Evolutionary conservation across 2,113 vertebrate species (phyloP).

Genomic region (Delphinapterus leucas): DNA sequence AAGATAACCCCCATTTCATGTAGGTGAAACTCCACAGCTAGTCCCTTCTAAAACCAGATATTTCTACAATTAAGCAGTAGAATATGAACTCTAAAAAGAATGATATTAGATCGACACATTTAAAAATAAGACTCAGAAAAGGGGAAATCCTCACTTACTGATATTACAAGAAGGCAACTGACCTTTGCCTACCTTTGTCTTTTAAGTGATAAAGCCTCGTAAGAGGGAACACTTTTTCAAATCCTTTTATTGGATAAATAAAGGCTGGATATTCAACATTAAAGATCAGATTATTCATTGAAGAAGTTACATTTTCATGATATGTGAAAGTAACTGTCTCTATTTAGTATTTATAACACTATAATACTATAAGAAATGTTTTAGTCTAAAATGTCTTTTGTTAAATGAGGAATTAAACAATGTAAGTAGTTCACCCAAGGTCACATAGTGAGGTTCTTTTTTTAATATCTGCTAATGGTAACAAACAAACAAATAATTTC

Average conservation of each 20-base stretch:
- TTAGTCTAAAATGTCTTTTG: neutral
- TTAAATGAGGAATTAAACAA: neutral
- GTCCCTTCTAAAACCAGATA: neutral
- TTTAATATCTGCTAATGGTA: neutral
- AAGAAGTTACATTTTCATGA: neutral
- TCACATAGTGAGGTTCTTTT: neutral
- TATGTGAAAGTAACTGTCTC: neutral
- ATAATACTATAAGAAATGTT: neutral
- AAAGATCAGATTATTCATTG: neutral
- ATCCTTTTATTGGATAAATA: neutral
- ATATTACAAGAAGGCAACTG: neutral
- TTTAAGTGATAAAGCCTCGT: neutral
- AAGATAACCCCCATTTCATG: neutral
- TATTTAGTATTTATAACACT: neutral
- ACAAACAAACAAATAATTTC: neutral
- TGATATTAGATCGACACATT: neutral
- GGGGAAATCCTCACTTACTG: neutral
- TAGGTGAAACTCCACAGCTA: neutral
- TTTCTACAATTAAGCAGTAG: neutral
- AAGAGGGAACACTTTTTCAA: neutral
- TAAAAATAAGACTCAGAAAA: neutral
- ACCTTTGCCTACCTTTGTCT: neutral
- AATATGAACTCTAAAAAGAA: neutral
- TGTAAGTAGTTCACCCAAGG: neutral
- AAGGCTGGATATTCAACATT: neutral